phyloP scores from a whole-genome alignment of 2,888 invertebrate genomes.

The Lepetodrilus schrolli region DNA sequence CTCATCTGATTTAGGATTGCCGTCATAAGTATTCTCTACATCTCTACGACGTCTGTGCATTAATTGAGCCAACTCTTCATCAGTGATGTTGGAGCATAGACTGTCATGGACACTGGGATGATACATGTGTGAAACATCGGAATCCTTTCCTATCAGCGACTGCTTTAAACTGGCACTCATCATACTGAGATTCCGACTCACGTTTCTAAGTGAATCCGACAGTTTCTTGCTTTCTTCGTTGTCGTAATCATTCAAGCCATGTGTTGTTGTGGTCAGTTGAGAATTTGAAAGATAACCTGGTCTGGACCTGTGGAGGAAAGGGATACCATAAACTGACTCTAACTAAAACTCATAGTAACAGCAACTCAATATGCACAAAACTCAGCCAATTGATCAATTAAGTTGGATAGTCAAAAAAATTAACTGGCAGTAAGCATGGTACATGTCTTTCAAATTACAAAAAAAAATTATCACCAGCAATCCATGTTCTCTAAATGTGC shows the following conservation, averaged over 20 bases:
- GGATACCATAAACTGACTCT: not conserved
- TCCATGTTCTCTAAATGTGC: too few relatives aligned
- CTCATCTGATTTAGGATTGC: not conserved
- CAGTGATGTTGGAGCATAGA: too few relatives aligned
- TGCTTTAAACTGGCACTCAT: slow-evolving; percentile 9
- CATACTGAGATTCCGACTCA: not conserved
- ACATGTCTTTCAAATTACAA: too few relatives aligned
- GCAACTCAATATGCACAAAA: too few relatives aligned
- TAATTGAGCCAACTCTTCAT: not conserved
- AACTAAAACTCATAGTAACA: too few relatives aligned
- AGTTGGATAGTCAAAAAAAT: too few relatives aligned
- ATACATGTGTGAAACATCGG: not conserved
- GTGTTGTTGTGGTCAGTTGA: slow-evolving; percentile 49
- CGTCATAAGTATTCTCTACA: not conserved
- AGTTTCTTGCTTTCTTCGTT: slow-evolving; percentile 37
- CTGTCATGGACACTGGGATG: not conserved
- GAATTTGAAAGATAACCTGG: slow-evolving; percentile 47
- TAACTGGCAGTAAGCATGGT: too few relatives aligned
- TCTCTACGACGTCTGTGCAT: not conserved
- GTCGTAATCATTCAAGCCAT: slow-evolving; percentile 48
- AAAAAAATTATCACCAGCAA: too few relatives aligned
- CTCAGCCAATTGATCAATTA: too few relatives aligned
- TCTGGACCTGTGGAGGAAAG: slow-evolving; percentile 46
- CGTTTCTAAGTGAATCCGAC: not conserved
- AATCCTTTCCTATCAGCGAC: not conserved